Evolutionary conservation across 35 echinoderm and acorn worm genomes (phyloP).

Genomic region (Ophiothrix spiculata): DNA sequence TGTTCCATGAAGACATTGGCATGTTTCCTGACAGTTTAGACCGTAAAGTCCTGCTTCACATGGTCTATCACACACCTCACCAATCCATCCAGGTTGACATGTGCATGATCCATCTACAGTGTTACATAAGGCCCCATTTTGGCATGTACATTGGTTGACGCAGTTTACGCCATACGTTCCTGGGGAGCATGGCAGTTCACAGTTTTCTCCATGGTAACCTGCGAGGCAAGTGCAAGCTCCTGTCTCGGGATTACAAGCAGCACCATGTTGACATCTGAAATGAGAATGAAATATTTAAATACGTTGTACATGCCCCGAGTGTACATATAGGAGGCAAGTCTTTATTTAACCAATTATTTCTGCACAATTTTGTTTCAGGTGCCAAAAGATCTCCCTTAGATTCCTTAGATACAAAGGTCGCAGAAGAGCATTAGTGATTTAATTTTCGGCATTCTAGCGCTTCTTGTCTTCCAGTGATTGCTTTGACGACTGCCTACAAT

Average conservation of each 20-base stretch:
- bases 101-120: constrained; percentile 40
- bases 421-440: too few relatives aligned
- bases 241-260: constrained; percentile 28
- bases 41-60: constrained; percentile 67
- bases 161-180: constrained; percentile 39
- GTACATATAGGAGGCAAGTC: too few relatives aligned
- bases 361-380: too few relatives aligned
- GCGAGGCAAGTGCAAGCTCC: constrained; percentile 47
- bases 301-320: too few relatives aligned
- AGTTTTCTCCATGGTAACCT: constrained; percentile 37
- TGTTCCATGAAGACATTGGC: constrained; percentile 61
- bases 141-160: constrained; percentile 43
- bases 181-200: constrained; percentile 33
- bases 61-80: constrained; percentile 35
- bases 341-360: too few relatives aligned
- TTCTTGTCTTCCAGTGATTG: too few relatives aligned
- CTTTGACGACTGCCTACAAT: too few relatives aligned
- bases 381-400: too few relatives aligned
- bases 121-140: constrained; percentile 64
- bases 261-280: constrained; percentile 14
- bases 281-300: not conserved
- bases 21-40: constrained; percentile 44
- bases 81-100: constrained; percentile 69
- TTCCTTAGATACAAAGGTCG: too few relatives aligned
- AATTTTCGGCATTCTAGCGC: too few relatives aligned